These are phyloP conservation scores for Pomacea maculata DNA, from an alignment of 1,140 invertebrate species.

Conservation along the genomic window DNA sequence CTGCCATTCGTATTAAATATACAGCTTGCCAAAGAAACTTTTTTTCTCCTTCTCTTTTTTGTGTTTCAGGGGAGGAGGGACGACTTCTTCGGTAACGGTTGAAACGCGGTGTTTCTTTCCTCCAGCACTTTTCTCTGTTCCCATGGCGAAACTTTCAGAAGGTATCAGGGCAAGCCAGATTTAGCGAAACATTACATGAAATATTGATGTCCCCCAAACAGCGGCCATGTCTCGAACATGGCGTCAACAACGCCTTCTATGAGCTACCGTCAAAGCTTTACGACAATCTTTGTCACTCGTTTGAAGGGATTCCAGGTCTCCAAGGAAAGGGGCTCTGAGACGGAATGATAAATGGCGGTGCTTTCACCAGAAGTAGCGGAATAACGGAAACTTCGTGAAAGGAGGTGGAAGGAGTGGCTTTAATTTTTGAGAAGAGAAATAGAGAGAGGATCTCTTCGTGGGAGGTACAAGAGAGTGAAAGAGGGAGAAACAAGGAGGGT, in stretches of 20 bases:
- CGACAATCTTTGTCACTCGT: constrained; percentile 11
- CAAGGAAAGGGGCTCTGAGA: not conserved
- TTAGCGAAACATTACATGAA: not conserved
- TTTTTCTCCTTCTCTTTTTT: no score
- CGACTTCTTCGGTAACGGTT: no score
- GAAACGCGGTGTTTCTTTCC: no score
- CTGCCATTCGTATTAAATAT: no score
- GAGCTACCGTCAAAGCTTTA: constrained; percentile 6
- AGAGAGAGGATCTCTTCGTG: not conserved
- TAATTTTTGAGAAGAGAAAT: not conserved
- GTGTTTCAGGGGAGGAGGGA: no score
- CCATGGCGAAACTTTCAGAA: no score
- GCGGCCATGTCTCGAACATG: not conserved
- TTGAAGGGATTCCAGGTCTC: not conserved
- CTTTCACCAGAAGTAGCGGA: no score
- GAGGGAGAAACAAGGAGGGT: not conserved
- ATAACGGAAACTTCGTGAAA: no score
- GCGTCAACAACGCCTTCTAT: not conserved
- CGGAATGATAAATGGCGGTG: not conserved
- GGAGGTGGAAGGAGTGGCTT: not conserved
- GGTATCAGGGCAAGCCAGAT: no score
- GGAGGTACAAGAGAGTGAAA: not conserved
- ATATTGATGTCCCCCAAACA: constrained; percentile 6
- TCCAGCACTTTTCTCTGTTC: no score
- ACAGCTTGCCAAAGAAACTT: no score